Evolutionary conservation across 2,113 vertebrate species (phyloP).

Genomic region (Oenanthe oenanthe): DNA sequence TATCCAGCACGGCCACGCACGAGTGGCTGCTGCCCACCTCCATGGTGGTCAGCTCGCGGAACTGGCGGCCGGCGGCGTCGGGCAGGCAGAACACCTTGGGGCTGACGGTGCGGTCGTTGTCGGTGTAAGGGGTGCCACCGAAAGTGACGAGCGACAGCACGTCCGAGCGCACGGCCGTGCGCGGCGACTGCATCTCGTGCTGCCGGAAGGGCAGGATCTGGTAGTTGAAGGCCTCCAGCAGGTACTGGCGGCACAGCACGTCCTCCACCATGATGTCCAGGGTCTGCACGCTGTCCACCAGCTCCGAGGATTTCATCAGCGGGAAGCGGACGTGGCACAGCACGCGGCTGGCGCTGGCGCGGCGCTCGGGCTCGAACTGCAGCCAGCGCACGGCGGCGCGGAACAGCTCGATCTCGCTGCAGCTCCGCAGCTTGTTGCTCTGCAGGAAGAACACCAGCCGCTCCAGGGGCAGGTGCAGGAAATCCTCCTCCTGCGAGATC

Average conservation of each 20-base stretch:
- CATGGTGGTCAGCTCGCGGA: constrained; percentile 91
- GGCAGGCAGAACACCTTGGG: constrained; percentile 87
- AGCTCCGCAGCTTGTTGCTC: constrained; percentile 94
- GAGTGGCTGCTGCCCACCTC: constrained; percentile 92
- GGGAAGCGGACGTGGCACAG: constrained; percentile 96
- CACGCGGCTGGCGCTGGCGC: constrained; percentile 82
- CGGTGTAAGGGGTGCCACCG: constrained; percentile 93
- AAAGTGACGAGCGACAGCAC: constrained; percentile 88
- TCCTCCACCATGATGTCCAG: constrained; percentile 97
- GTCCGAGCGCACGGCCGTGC: constrained; percentile 88
- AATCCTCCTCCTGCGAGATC: constrained; percentile 94
- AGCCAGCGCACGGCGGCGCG: constrained; percentile 91
- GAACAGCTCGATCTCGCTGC: constrained; percentile 93
- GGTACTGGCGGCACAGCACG: constrained; percentile 87
- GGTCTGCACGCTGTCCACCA: constrained; percentile 95
- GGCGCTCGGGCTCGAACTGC: constrained; percentile 82
- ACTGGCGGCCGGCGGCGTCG: constrained; percentile 81
- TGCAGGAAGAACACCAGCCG: constrained; percentile 94
- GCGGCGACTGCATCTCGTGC: constrained; percentile 92
- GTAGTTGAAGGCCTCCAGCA: constrained; percentile 97
- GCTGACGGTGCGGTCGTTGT: constrained; percentile 92
- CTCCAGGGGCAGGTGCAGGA: constrained; percentile 92
- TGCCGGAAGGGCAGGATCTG: constrained; percentile 96
- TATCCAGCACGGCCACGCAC: constrained; percentile 91
- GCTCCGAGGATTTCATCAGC: constrained; percentile 91